Percentiles rank a stretch among this genome's conserved stretches.
phyloP scores from a whole-genome alignment of 2,888 invertebrate genomes.

The Tipula confusa region DNA sequence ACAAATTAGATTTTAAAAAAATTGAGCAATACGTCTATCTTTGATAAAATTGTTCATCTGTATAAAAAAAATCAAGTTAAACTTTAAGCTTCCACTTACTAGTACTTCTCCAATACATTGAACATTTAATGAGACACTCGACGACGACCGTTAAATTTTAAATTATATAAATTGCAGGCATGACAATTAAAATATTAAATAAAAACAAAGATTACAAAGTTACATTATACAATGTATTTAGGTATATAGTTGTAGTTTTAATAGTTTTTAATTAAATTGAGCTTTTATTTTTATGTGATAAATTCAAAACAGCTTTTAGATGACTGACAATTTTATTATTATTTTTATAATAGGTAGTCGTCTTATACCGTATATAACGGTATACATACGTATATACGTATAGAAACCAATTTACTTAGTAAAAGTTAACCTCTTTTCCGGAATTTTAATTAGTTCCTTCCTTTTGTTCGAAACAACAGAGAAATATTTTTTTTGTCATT shows the following conservation, averaged over 20 bases:
- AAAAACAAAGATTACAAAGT: too few relatives aligned
- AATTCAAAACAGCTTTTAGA: background rate
- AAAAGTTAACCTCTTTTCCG: slow-evolving; percentile 25
- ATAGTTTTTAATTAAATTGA: slow-evolving; percentile 9
- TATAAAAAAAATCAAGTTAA: too few relatives aligned
- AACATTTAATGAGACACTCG: too few relatives aligned
- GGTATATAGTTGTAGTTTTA: background rate
- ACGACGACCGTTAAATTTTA: too few relatives aligned
- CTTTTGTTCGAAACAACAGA: background rate
- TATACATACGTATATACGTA: background rate
- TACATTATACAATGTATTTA: background rate
- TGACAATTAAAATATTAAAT: too few relatives aligned
- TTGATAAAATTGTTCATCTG: too few relatives aligned
- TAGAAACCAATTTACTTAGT: background rate
- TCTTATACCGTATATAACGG: background rate
- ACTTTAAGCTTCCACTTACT: too few relatives aligned
- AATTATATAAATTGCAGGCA: too few relatives aligned
- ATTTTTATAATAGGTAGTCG: background rate
- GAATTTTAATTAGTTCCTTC: slow-evolving; percentile 20
- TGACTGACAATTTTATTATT: background rate
- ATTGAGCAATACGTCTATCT: too few relatives aligned
- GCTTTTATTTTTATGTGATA: background rate
- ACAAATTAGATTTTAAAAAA: too few relatives aligned
- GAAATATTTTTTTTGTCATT: background rate
- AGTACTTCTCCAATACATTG: too few relatives aligned